Evolutionary conservation across 1,140 invertebrate species (phyloP), one percentile per base, ranked within the genome.

Genomic region (Saccostrea glomerata): DNA sequence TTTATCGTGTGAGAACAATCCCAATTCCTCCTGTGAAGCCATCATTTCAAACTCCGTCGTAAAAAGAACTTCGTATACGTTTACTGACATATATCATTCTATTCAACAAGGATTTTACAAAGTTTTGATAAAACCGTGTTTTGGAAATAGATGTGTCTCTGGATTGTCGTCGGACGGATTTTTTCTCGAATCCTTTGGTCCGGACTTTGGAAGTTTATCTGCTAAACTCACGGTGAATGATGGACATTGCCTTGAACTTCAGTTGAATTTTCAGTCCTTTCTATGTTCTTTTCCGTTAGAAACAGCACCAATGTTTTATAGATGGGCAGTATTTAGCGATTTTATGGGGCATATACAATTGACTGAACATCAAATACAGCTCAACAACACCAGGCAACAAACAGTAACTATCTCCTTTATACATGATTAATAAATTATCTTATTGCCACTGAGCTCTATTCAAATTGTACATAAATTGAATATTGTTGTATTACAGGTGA

Each of bases 321-420:
- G 70, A 77, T 77, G 70, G 70, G 70, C 70, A 15, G 25, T 77
- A 25, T 77, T 77, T 17, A 36, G 13, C 25, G 70, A 77, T 30
- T 4, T 36, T 5, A 36, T 36, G 23, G 23, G 70, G 30, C 30
- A 15, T 25, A 77, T 36, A 15, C 70, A 77, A 15, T 30, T 77
- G 25, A 77, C 70, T 77, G 70, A 77, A 23, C 15, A 77, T 25
- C 23, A 77, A 15, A 30, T 77, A 30, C 70, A 77, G 7, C 20
- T 66, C 25, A 30, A 77, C 70, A 36, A 36, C 23, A 3, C 70
- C 23, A 4, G 23, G 36, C 17, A 63, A 63, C 15, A 63, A 63
- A 25, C 15, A 77, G 70, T 77, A 77, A 25, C 23, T 25, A 2
- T 73, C 13, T 30, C 36, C 36, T 77, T 77, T 17, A 5, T 0